Conservation (phyloP, 2,113 vertebrate genomes). For the Stigmatopora argus region DNA sequence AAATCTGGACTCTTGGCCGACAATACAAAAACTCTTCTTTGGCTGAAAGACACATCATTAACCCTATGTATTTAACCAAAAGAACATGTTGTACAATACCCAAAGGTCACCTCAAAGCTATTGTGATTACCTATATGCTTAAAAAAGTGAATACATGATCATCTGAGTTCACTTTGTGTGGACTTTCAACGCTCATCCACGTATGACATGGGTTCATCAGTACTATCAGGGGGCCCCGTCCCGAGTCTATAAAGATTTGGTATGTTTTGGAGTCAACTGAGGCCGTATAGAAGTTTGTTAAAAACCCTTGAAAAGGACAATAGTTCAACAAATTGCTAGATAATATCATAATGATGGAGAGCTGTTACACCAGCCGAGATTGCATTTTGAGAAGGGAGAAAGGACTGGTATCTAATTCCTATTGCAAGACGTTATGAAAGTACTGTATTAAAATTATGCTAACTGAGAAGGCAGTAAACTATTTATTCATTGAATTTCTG, state of each 20-base stretch:
- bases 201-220: not conserved
- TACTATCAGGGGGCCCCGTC: not conserved
- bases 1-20: conserved; percentile 23
- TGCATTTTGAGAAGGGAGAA: not conserved
- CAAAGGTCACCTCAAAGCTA: not conserved
- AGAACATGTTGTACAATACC: not conserved
- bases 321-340: not conserved
- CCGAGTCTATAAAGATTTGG: not conserved
- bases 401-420: not conserved
- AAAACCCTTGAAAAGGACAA: not conserved
- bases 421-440: not conserved
- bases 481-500: not conserved
- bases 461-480: not conserved
- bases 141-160: not conserved
- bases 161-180: not conserved
- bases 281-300: not conserved
- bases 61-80: not conserved
- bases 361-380: not conserved
- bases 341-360: not conserved
- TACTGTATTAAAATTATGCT: not conserved
- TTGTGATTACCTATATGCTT: not conserved
- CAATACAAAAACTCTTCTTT: not conserved
- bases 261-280: not conserved
- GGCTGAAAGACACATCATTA: not conserved
- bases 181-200: not conserved